phyloP scores from a whole-genome alignment of 2,888 invertebrate genomes.

The Archips xylosteana region DNA sequence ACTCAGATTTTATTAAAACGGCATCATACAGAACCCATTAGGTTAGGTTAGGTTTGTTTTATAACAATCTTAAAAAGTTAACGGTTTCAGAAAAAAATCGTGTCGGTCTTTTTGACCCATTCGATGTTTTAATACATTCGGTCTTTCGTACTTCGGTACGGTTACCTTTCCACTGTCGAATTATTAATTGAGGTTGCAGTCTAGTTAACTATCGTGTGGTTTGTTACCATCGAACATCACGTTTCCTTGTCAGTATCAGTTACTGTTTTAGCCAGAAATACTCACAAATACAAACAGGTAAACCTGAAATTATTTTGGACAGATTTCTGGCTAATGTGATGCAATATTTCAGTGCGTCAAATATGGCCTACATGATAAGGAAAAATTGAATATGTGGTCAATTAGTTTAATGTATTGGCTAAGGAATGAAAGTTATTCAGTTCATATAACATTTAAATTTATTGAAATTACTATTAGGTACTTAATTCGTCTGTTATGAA shows the following conservation, averaged over 20 bases:
- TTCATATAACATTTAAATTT: neutral
- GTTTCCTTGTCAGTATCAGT: neutral
- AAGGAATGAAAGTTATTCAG: neutral
- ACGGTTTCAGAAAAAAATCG: too few species aligned
- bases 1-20: too few species aligned
- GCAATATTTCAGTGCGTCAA: neutral
- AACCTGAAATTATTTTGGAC: neutral
- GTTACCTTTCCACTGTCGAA: too few species aligned
- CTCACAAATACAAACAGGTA: neutral
- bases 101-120: too few species aligned
- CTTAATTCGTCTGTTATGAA: too few species aligned
- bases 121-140: too few species aligned
- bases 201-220: neutral
- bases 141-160: too few species aligned
- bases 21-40: too few species aligned
- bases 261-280: neutral
- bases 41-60: too few species aligned
- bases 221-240: neutral
- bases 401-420: neutral
- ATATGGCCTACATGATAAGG: neutral
- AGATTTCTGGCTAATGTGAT: neutral
- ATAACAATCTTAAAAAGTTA: too few species aligned
- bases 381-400: neutral
- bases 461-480: neutral
- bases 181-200: neutral